phyloP scores from a whole-genome alignment of 2,797 vertebrate genomes.

The Poecilia picta region DNA sequence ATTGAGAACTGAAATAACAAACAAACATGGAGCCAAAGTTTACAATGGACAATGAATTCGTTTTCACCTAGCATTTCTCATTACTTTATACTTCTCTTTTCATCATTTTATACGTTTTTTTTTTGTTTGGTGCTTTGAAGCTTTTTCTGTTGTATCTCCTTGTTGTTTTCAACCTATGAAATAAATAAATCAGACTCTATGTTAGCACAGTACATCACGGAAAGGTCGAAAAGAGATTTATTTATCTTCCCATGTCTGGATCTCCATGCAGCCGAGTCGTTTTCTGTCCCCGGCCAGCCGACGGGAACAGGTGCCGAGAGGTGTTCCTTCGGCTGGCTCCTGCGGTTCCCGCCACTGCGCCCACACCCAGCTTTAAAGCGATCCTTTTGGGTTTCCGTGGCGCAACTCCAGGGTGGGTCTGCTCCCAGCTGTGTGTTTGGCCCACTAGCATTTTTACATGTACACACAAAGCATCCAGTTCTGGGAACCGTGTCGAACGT shows the following conservation, averaged over 20 bases:
- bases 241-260: not conserved
- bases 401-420: conserved; percentile 38
- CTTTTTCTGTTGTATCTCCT: conserved; percentile 28
- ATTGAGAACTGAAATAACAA: conserved; percentile 19
- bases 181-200: conserved; percentile 59
- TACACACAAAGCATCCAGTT: conserved; percentile 51
- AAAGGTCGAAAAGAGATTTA: conserved; percentile 5
- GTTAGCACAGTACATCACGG: conserved; percentile 29
- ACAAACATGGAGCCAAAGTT: conserved; percentile 29
- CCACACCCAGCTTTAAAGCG: conserved; percentile 37
- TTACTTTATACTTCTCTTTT: conserved; percentile 30
- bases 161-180: conserved; percentile 21
- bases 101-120: conserved; percentile 31
- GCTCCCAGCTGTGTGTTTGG: conserved; percentile 57
- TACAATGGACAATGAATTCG: conserved; percentile 38
- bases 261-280: not conserved
- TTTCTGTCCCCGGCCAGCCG: not conserved
- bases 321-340: not conserved
- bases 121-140: conserved; percentile 16
- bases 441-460: conserved; percentile 40
- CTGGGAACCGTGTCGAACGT: conserved; percentile 35
- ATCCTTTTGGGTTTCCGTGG: conserved; percentile 30
- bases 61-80: conserved; percentile 32
- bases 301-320: not conserved
- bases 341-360: conserved; percentile 28